Evolutionary conservation across 2,888 invertebrate genomes (phyloP).

Genomic region (Netelia melanura): DNA sequence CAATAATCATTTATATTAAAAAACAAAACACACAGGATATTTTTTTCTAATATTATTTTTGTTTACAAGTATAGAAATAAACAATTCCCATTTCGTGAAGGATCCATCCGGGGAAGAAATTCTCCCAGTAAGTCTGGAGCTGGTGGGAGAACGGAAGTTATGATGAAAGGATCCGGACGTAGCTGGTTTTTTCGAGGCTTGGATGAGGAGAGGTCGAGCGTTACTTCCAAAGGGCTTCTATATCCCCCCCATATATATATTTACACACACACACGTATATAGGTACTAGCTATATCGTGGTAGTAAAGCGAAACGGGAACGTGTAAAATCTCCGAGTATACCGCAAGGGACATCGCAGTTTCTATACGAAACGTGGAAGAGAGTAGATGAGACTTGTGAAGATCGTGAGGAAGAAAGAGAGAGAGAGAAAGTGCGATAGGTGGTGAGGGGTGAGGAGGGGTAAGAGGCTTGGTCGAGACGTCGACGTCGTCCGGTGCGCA

Average conservation of each 20-base stretch:
- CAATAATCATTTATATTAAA: no score
- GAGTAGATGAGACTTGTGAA: conserved; percentile 51
- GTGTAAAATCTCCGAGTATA: conserved; percentile 74
- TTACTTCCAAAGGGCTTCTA: conserved; percentile 56
- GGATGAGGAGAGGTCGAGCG: conserved; percentile 29
- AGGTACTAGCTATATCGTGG: conserved; percentile 69
- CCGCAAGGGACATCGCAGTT: conserved; percentile 55
- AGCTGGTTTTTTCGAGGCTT: conserved; percentile 21
- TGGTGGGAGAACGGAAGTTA: conserved; percentile 32
- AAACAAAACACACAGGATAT: no score
- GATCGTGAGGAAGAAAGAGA: neutral
- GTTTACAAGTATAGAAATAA: no score
- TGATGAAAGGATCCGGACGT: conserved; percentile 55
- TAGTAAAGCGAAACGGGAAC: conserved; percentile 78
- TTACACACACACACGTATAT: neutral
- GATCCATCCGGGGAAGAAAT: neutral
- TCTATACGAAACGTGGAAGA: conserved; percentile 35
- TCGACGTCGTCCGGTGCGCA: conserved; percentile 56
- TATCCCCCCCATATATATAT: neutral
- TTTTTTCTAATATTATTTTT: no score
- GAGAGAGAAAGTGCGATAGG: no score
- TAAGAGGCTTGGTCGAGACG: conserved; percentile 52
- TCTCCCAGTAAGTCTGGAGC: conserved; percentile 13
- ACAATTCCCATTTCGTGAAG: no score
- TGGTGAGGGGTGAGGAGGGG: neutral